phyloP scores from a whole-genome alignment of 2,888 invertebrate species.

The Caenorhabditis plicata region DNA sequence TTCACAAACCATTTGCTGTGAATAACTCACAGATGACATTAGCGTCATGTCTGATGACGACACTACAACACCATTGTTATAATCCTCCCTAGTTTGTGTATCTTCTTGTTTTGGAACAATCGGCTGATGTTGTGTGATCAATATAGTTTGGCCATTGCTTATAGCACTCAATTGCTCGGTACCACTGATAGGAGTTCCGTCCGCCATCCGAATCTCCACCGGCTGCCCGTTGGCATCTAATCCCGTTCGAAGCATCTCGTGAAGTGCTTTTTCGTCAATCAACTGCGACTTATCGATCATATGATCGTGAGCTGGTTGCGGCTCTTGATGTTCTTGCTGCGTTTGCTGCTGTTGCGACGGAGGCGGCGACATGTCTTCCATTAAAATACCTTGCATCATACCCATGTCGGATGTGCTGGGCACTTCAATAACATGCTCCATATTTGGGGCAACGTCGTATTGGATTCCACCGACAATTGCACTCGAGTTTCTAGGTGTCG shows the following conservation, averaged over 20 bases:
- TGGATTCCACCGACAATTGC: slow-evolving; percentile 7
- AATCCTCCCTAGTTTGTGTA: background rate
- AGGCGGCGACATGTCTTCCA: background rate
- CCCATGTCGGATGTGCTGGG: background rate
- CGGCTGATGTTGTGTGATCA: slow-evolving; percentile 14
- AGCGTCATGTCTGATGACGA: no score
- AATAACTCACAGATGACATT: no score
- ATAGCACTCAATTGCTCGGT: slow-evolving; percentile 12
- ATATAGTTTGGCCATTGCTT: slow-evolving; percentile 20
- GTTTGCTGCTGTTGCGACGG: background rate
- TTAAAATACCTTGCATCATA: no score
- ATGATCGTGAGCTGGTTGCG: background rate
- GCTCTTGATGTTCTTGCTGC: background rate
- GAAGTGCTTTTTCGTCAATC: slow-evolving; percentile 38
- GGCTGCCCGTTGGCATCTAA: slow-evolving; percentile 29
- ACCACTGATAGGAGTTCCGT: slow-evolving; percentile 20
- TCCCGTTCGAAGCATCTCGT: slow-evolving; percentile 34
- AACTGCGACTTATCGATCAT: slow-evolving; percentile 4
- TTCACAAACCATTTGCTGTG: no score
- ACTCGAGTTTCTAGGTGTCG: background rate
- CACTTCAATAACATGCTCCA: slow-evolving; percentile 1
- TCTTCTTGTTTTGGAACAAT: slow-evolving; percentile 1
- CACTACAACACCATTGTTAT: background rate
- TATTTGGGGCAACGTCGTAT: slow-evolving; percentile 8
- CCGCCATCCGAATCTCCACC: slow-evolving; percentile 31